Base-by-base conservation (phyloP, 2,888 invertebrate genomes). In the Oxycera nigricornis region DNA sequence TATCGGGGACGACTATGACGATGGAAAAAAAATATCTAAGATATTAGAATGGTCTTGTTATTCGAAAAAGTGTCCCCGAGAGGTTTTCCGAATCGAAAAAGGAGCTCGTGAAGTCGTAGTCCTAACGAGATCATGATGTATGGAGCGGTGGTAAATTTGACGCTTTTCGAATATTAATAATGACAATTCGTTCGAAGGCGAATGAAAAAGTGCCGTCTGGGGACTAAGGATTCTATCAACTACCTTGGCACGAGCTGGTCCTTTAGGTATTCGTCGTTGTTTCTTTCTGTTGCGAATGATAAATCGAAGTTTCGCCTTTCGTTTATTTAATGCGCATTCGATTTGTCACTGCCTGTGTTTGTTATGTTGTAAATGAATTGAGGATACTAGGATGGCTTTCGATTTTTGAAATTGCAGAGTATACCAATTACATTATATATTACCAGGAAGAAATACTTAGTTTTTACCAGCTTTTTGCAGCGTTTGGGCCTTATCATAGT, bases 131-230 rank as follows among this genome's bases (percentile, higher is more conserved):
- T 74, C 57, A 70, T 50, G 57, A 76, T 73, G 74, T 55, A 74
- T 61, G 70, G 22, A 20, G 35, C 70, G 28, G 70, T 70, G 61
- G 72, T 72, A 72, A 76, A 76, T 74, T 76, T 72, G 74, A 76
- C 73, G 76, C 76, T 70, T 30, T 67, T 74, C 72, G 73, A 76
- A 76, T 76, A 76, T 76, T 76, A 76, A 76, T 76, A 76, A 76
- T 73, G 76, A 73, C 35, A 61, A 55, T 50, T 68, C 73, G 73
- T 70, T 62, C 14, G 41, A 41, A 74, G 72, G 73, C 17, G 72
- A 76, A 55, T 52, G 70, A 62, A 73, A 39, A 39, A 65, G 41
- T 39, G 24, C 0, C 22, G 65, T 39, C 65, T 39, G 65, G 65
- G 41, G 39, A 65, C 26, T 39, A 41, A 24, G 31, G 17, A 31